These are phyloP conservation scores for Pocillopora damicornis DNA, from an alignment of 64 coral and sea anemone species.

Conservation along the genomic window DNA sequence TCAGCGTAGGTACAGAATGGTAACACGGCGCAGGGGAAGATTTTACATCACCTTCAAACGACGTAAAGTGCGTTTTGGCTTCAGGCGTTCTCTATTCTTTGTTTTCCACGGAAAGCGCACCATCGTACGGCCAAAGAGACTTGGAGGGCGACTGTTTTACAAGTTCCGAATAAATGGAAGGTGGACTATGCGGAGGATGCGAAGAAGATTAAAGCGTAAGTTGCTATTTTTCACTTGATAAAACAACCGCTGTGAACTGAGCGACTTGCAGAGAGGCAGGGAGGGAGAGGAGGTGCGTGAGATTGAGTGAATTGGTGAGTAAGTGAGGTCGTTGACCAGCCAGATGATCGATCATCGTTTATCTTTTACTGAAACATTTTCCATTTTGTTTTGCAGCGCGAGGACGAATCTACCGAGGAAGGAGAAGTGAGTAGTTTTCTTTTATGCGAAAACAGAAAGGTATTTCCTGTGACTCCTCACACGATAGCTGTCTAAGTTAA, in stretches of 20 bases:
- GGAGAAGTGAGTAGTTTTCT: conserved; percentile 10
- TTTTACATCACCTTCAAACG: background rate
- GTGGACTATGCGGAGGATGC: background rate
- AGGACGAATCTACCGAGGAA: background rate
- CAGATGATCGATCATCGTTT: background rate
- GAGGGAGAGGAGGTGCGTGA: too few species aligned
- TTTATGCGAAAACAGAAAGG: background rate
- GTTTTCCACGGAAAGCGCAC: background rate
- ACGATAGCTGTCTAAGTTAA: too few species aligned
- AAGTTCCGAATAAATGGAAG: background rate
- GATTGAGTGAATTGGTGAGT: too few species aligned
- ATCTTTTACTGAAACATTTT: background rate
- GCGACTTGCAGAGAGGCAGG: too few species aligned
- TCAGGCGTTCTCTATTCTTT: background rate
- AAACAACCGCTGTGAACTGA: too few species aligned
- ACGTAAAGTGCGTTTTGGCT: background rate
- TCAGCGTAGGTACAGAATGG: background rate
- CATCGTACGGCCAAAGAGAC: background rate
- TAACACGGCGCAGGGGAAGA: background rate
- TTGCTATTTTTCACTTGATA: background rate
- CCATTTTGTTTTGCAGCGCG: background rate
- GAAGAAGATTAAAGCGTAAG: conserved; percentile 5
- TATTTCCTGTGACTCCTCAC: too few species aligned
- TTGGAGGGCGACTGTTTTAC: background rate
- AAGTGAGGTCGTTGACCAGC: too few species aligned